These are phyloP conservation scores for Idaea straminata DNA, from an alignment of 2,888 invertebrate species.

Conservation along the genomic window DNA sequence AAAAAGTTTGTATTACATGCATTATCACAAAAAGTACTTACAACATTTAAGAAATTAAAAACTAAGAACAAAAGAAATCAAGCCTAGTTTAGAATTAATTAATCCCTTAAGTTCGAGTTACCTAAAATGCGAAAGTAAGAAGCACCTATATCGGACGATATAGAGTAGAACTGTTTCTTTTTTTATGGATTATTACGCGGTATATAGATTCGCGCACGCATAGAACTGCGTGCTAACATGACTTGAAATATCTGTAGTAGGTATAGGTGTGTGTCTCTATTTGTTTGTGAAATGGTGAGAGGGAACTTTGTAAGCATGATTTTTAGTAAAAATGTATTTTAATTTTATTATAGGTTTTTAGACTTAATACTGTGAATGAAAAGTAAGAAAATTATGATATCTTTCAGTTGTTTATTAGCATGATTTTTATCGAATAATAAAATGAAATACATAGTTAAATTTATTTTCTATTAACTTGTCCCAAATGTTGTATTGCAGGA, in stretches of 20 bases:
- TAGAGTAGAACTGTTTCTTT: too few relatives aligned
- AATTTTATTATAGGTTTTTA: neutral
- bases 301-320: neutral
- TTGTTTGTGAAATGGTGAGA: neutral
- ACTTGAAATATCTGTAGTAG: neutral
- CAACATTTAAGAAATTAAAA: too few relatives aligned
- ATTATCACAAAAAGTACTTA: too few relatives aligned
- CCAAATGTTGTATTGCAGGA: conserved; percentile 44
- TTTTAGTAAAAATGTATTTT: neutral
- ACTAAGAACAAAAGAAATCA: too few relatives aligned
- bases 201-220: too few relatives aligned
- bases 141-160: too few relatives aligned
- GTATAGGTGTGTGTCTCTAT: neutral
- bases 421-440: neutral
- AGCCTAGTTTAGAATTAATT: too few relatives aligned
- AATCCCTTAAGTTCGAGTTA: too few relatives aligned
- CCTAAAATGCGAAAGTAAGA: too few relatives aligned
- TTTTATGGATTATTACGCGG: too few relatives aligned
- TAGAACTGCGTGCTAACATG: neutral
- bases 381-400: neutral
- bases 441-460: neutral
- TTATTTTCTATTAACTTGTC: neutral
- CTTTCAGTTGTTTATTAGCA: neutral
- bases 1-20: too few relatives aligned
- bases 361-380: neutral